A percentile compares a stretch with the other conserved stretches of the same genome.
Evolutionary conservation across 2,888 invertebrate genomes (phyloP).

Genomic region (Operophtera brumata): DNA sequence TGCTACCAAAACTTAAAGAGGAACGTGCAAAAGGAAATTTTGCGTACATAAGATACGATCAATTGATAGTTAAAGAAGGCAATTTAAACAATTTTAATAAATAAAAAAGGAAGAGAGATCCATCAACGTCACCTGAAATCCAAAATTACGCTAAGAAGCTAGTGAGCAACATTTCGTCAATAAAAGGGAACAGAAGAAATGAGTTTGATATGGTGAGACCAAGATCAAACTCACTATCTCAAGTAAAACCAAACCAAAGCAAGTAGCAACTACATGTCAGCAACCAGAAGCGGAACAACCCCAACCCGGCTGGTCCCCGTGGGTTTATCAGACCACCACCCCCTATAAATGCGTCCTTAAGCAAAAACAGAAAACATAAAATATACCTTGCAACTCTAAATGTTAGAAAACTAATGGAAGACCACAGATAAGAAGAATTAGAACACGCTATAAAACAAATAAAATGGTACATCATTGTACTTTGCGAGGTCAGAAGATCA

Average conservation of each 20-base stretch:
- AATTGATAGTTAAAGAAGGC: conserved; percentile 27
- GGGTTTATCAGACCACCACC: too few relatives aligned
- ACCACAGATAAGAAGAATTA: conserved; percentile 12
- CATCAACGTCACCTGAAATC: conserved; percentile 16
- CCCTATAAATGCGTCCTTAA: too few relatives aligned
- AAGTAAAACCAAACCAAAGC: conserved; percentile 4
- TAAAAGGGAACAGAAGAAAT: conserved; percentile 5
- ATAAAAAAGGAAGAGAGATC: conserved; percentile 22
- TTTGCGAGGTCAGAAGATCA: conserved; percentile 32
- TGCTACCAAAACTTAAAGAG: conserved; percentile 26
- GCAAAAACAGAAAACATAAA: too few relatives aligned
- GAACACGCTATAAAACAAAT: conserved; percentile 25
- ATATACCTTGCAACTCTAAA: conserved; percentile 13
- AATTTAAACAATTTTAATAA: conserved; percentile 5
- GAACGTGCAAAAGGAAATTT: conserved; percentile 30
- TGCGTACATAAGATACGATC: conserved; percentile 33
- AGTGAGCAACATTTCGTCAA: too few relatives aligned
- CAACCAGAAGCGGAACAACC: conserved; percentile 24
- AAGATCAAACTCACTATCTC: conserved; percentile 18
- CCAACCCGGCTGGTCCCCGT: conserved; percentile 33
- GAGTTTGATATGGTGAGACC: conserved; percentile 26
- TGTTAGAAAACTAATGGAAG: conserved; percentile 1
- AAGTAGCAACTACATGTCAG: conserved; percentile 15
- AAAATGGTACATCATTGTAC: conserved; percentile 33
- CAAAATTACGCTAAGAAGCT: too few relatives aligned